Conservation (phyloP, 2,888 invertebrate species). For the Cepaea hortensis region DNA sequence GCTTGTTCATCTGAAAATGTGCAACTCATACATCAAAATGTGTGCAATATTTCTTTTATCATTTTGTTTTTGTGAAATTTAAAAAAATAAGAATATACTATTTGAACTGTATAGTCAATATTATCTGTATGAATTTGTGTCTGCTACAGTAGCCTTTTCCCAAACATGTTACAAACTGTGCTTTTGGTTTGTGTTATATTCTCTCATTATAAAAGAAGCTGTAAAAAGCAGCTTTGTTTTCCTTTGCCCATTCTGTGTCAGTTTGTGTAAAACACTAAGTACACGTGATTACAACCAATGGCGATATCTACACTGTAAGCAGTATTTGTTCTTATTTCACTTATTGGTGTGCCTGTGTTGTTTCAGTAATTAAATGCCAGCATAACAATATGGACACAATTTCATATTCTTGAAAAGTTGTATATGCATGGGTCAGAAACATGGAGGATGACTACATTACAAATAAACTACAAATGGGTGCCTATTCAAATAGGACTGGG, state of each 20-base stretch:
- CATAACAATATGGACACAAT: too few relatives aligned
- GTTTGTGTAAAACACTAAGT: constrained; percentile 29
- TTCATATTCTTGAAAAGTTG: too few relatives aligned
- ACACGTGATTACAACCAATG: constrained; percentile 34
- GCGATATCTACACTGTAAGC: not conserved
- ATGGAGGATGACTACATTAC: too few relatives aligned
- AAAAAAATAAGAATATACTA: not conserved
- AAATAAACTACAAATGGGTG: too few relatives aligned
- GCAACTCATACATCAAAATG: not conserved
- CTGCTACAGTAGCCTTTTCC: constrained; percentile 30
- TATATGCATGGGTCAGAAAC: too few relatives aligned
- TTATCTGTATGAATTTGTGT: constrained; percentile 27
- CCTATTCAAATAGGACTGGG: too few relatives aligned
- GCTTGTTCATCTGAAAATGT: not conserved
- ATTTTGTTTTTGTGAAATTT: constrained; percentile 7
- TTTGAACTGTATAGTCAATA: not conserved
- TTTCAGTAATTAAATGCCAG: too few relatives aligned
- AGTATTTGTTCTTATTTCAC: constrained; percentile 10
- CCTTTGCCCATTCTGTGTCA: not conserved
- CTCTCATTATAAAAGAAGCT: constrained; percentile 12
- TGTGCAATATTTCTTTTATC: constrained; percentile 31
- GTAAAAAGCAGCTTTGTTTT: constrained; percentile 1
- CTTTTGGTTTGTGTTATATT: not conserved
- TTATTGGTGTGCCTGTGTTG: not conserved
- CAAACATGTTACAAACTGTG: not conserved